A percentile compares a stretch with the other conserved stretches of the same genome.
Conservation (phyloP, 2,888 invertebrate genomes). For the Sisyra nigra region DNA sequence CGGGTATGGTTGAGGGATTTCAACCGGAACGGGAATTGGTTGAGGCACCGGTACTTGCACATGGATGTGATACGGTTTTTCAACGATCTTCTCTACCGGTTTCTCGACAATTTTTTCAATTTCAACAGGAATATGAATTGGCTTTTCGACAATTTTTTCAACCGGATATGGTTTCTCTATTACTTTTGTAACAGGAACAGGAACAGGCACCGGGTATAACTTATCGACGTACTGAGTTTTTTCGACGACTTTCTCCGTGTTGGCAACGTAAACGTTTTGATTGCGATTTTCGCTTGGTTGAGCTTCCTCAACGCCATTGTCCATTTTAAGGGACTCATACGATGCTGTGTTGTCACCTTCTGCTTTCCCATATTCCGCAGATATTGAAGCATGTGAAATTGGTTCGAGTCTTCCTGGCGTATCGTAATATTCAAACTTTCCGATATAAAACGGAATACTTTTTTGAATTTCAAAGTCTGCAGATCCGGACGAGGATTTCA, state of each 20-base stretch:
- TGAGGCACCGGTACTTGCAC: constrained; percentile 28
- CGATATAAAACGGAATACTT: constrained; percentile 37
- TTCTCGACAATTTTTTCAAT: constrained; percentile 31
- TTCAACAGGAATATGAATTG: constrained; percentile 31
- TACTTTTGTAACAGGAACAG: constrained; percentile 18
- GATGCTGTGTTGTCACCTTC: constrained; percentile 27
- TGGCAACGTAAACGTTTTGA: too few relatives aligned
- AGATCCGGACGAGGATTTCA: constrained; percentile 17
- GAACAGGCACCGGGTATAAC: constrained; percentile 27
- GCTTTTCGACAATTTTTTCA: constrained; percentile 41
- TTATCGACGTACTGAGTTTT: constrained; percentile 27
- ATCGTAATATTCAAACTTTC: constrained; percentile 28
- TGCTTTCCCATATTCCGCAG: constrained; percentile 16
- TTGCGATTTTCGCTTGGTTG: too few relatives aligned
- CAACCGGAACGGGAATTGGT: constrained; percentile 21
- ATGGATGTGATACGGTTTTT: constrained; percentile 15
- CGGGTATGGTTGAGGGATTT: constrained; percentile 15
- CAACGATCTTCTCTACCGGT: constrained; percentile 24
- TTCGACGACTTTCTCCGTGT: constrained; percentile 33
- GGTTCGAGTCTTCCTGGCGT: constrained; percentile 25
- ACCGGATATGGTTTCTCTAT: constrained; percentile 35
- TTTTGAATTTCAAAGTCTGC: constrained; percentile 47
- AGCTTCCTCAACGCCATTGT: too few relatives aligned
- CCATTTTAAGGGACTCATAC: too few relatives aligned
- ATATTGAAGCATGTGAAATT: constrained; percentile 15